Evolutionary conservation across 2,113 vertebrate genomes (phyloP).

Genomic region (Brachyistius frenatus): DNA sequence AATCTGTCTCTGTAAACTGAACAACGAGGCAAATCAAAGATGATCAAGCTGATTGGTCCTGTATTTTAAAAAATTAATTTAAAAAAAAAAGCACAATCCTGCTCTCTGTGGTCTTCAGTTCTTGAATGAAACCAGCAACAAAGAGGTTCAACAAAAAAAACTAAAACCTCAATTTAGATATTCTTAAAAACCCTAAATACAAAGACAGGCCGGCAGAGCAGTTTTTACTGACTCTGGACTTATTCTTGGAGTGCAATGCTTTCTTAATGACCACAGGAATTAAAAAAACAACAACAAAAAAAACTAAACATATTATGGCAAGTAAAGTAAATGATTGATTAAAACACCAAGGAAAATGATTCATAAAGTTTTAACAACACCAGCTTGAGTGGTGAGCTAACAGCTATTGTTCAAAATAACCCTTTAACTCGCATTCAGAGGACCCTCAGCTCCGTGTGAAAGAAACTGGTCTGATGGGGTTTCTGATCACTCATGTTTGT

Average conservation of each 20-base stretch:
- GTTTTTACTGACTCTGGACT: not conserved
- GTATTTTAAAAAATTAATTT: not conserved
- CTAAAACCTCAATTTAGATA: not conserved
- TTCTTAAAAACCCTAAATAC: not conserved
- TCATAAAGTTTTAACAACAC: not conserved
- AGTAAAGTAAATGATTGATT: not conserved
- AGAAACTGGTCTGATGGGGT: too few relatives aligned
- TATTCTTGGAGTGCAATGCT: not conserved
- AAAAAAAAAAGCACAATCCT: not conserved
- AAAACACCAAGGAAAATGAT: not conserved
- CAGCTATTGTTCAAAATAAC: too few relatives aligned
- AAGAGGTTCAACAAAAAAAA: not conserved
- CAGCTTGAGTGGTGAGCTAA: not conserved
- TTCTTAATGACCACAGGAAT: conserved; percentile 7
- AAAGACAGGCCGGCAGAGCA: not conserved
- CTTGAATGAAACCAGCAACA: too few relatives aligned
- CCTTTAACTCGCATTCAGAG: too few relatives aligned
- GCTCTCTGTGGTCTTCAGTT: too few relatives aligned
- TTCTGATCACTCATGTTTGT: too few relatives aligned
- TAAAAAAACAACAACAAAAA: not conserved
- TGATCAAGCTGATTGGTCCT: conserved; percentile 16
- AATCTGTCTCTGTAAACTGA: not conserved
- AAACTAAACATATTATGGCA: not conserved
- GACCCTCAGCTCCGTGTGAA: too few relatives aligned
- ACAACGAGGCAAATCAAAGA: not conserved